Conservation (phyloP, 2,113 vertebrate genomes). For the Cryptotis parvus region DNA sequence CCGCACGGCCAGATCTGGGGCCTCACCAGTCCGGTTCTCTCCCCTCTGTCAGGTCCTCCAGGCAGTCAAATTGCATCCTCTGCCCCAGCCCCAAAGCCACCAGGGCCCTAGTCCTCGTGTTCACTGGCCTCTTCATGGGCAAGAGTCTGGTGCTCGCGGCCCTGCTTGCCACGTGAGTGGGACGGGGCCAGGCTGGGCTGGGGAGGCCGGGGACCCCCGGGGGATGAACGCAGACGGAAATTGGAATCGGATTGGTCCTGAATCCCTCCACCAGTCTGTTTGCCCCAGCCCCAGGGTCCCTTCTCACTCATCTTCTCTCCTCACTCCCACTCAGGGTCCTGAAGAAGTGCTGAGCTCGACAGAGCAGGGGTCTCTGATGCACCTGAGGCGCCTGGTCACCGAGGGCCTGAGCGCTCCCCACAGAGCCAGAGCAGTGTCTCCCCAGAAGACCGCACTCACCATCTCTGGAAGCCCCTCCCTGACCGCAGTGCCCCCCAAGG, state of each 20-base stretch:
- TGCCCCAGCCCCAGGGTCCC: not conserved
- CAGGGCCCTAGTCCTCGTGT: not conserved
- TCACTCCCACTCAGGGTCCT: not conserved
- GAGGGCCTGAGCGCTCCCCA: not conserved
- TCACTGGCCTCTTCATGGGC: not conserved
- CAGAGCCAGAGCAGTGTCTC: too few relatives aligned
- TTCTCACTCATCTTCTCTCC: not conserved
- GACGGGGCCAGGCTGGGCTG: too few relatives aligned
- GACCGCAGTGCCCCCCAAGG: too few relatives aligned
- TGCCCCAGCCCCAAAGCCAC: too few relatives aligned
- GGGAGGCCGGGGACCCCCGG: too few relatives aligned
- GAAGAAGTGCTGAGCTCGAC: not conserved
- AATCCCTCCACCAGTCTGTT: not conserved
- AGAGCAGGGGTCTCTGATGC: not conserved
- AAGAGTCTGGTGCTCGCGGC: conserved; percentile 1
- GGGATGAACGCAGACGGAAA: too few relatives aligned
- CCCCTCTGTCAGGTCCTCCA: not conserved
- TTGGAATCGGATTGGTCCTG: too few relatives aligned
- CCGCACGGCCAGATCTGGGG: too few relatives aligned
- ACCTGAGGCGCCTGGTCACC: too few relatives aligned
- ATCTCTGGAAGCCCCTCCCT: too few relatives aligned
- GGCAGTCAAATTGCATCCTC: conserved; percentile 4
- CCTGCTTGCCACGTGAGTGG: not conserved
- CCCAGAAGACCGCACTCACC: too few relatives aligned
- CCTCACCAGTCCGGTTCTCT: fast-evolving